phyloP scores from a whole-genome alignment of 30 jellyfish, hydroid and myxozoan species.

The Aurelia sp. region DNA sequence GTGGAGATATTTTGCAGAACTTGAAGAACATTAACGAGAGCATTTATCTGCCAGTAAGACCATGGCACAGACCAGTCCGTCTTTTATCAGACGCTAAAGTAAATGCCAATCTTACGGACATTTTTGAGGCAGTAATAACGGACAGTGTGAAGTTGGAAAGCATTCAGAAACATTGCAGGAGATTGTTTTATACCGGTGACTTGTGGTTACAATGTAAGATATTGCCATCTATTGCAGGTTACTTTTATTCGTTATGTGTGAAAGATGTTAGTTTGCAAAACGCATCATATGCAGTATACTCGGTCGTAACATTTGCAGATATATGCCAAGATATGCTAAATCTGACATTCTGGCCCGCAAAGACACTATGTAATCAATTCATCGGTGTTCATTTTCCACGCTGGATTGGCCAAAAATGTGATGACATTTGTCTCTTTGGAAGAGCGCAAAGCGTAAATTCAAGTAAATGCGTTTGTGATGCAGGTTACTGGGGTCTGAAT shows the following conservation, averaged over 20 bases:
- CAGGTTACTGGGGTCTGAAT: conserved; percentile 60
- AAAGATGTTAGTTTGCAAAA: conserved; percentile 35
- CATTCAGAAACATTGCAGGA: conserved; percentile 28
- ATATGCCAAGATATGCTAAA: conserved; percentile 25
- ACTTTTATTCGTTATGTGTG: conserved; percentile 49
- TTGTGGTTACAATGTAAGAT: conserved; percentile 28
- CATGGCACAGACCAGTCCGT: conserved; percentile 64
- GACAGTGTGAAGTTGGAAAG: neutral
- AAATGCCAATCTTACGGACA: conserved; percentile 16
- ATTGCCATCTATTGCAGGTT: conserved; percentile 23
- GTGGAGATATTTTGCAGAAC: conserved; percentile 39
- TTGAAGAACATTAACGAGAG: conserved; percentile 25
- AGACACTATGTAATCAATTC: conserved; percentile 21
- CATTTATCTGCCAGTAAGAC: conserved; percentile 18
- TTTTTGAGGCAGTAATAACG: neutral
- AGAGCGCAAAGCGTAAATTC: neutral
- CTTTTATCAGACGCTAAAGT: conserved; percentile 35
- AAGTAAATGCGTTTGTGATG: conserved; percentile 40
- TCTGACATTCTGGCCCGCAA: conserved; percentile 66
- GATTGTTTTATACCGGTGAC: conserved; percentile 35
- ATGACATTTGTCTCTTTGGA: conserved; percentile 43
- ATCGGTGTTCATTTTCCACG: conserved; percentile 1
- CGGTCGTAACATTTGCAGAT: conserved; percentile 50
- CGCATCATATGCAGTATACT: conserved; percentile 18
- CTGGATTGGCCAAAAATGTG: conserved; percentile 33